Percentiles rank a stretch among this genome's conserved stretches.
Conservation (phyloP, 2,888 invertebrate species). For the Drosophila rubida region DNA sequence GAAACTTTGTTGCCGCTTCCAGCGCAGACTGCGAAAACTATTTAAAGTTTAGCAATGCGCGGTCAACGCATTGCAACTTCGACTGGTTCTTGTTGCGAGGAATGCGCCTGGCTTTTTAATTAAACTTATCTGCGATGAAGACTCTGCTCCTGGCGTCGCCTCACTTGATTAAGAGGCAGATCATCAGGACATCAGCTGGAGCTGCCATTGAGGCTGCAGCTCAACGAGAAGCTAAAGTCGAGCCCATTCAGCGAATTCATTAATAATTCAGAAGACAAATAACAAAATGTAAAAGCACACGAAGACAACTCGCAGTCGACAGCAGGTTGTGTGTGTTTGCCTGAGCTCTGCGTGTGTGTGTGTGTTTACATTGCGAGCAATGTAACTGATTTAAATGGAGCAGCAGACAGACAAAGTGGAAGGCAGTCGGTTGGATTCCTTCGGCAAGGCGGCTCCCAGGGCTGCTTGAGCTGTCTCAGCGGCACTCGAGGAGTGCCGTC, state of each 20-base stretch:
- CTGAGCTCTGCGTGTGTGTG: conserved; percentile 6
- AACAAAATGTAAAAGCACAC: conserved; percentile 53
- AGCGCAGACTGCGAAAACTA: conserved; percentile 32
- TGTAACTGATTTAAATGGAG: conserved; percentile 74
- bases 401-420: conserved; percentile 50
- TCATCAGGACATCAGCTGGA: conserved; percentile 36
- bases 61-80: conserved; percentile 30
- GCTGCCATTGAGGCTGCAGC: conserved; percentile 2
- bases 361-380: conserved; percentile 54
- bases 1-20: conserved; percentile 53
- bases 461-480: background rate
- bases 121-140: conserved; percentile 64
- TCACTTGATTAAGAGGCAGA: conserved; percentile 61
- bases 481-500: background rate
- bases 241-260: conserved; percentile 74
- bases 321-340: background rate
- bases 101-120: conserved; percentile 62
- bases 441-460: background rate
- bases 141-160: conserved; percentile 10
- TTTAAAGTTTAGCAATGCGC: conserved; percentile 48
- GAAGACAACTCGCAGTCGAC: conserved; percentile 1
- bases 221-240: conserved; percentile 5
- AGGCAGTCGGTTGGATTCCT: background rate
- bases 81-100: conserved; percentile 23
- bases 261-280: conserved; percentile 84